Conservation (phyloP, 2,797 vertebrate species). For the Xiphorhynchus erythropygius region DNA sequence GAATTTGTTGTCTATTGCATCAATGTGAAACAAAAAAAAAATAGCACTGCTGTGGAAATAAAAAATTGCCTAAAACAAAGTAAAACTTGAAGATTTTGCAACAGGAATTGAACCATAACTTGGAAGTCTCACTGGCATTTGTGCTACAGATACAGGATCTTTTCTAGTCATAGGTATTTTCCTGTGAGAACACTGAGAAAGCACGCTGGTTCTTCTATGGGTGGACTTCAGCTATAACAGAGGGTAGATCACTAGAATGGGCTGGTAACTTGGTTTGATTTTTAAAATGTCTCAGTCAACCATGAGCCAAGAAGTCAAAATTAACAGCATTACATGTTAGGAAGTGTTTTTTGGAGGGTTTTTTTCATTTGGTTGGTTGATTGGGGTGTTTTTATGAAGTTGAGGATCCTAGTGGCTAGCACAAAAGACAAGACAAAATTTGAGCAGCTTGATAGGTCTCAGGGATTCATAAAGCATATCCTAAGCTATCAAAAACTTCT, state of each 20-base stretch:
- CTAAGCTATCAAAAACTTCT: not conserved
- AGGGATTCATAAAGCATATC: not conserved
- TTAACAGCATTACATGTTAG: not conserved
- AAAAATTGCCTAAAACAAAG: not conserved
- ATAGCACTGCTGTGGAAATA: not conserved
- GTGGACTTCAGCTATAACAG: not conserved
- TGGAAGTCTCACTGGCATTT: not conserved
- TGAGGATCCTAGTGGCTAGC: not conserved
- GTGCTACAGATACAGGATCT: not conserved
- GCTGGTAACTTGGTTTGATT: not conserved
- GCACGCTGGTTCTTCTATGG: accelerated
- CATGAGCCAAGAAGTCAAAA: not conserved
- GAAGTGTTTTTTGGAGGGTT: too few relatives aligned
- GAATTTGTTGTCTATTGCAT: not conserved
- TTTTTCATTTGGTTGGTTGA: too few relatives aligned
- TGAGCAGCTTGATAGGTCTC: not conserved
- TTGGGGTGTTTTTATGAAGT: not conserved
- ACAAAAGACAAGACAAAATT: not conserved
- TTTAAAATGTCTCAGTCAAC: not conserved
- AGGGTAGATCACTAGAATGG: not conserved
- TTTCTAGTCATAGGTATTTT: not conserved
- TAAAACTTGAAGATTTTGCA: not conserved
- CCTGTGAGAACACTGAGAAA: not conserved
- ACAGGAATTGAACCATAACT: not conserved
- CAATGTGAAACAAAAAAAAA: not conserved